Evolutionary conservation across 2,888 invertebrate species (phyloP).

Genomic region (Cheilosia pagana): DNA sequence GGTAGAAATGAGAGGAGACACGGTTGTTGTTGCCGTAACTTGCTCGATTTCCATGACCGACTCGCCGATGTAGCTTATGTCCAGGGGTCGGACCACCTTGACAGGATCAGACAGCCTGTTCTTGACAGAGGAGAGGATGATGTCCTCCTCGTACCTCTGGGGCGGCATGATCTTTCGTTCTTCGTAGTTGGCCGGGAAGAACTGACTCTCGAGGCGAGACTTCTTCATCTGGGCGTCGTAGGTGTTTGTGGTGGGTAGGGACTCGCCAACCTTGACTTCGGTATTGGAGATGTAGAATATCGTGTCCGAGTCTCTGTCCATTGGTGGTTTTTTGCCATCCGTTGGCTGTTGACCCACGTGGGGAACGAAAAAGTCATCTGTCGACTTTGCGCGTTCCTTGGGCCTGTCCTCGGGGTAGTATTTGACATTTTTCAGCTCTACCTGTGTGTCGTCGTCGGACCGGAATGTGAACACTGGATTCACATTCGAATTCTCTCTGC

Average conservation of each 20-base stretch:
- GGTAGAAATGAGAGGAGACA: conserved; percentile 54
- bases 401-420: conserved; percentile 75
- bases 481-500: conserved; percentile 76
- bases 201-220: conserved; percentile 80
- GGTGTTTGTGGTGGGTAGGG: conserved; percentile 79
- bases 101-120: conserved; percentile 80
- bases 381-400: conserved; percentile 75
- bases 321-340: conserved; percentile 77
- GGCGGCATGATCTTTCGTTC: conserved; percentile 77
- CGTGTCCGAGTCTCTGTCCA: conserved; percentile 83
- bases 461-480: conserved; percentile 79
- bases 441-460: conserved; percentile 74
- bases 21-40: conserved; percentile 76
- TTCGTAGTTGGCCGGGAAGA: conserved; percentile 82
- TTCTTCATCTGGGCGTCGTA: conserved; percentile 78
- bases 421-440: conserved; percentile 75
- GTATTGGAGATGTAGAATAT: conserved; percentile 84
- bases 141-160: conserved; percentile 82
- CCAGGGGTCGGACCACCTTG: conserved; percentile 81
- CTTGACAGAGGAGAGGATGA: conserved; percentile 81
- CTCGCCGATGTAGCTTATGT: conserved; percentile 83
- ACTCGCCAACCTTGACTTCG: conserved; percentile 83
- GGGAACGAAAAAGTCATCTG: conserved; percentile 81
- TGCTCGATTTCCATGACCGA: conserved; percentile 83
- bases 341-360: conserved; percentile 78